A percentile compares a stretch with the other conserved stretches of the same genome.
Conservation (phyloP, 1,140 invertebrate genomes). For the Euglossa dilemma region DNA sequence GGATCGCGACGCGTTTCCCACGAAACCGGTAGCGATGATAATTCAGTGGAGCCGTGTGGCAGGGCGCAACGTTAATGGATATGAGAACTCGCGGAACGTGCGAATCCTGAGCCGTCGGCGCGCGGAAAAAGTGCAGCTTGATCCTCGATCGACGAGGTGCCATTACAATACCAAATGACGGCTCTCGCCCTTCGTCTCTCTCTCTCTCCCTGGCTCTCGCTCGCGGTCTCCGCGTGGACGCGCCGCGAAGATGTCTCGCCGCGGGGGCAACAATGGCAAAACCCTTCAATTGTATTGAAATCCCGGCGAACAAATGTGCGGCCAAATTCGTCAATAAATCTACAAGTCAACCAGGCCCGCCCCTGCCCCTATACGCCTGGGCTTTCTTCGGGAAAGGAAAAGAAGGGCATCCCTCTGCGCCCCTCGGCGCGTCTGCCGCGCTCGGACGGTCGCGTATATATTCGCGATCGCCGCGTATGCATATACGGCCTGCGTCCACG, state of each 20-base stretch:
- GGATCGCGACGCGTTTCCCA: not conserved
- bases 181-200: slow-evolving; percentile 3
- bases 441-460: slow-evolving; percentile 19
- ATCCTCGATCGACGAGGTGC: slow-evolving; percentile 57
- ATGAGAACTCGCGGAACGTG: slow-evolving; percentile 43
- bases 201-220: not conserved
- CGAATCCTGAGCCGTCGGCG: slow-evolving; percentile 27
- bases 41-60: not conserved
- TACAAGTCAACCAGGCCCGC: slow-evolving; percentile 71
- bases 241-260: slow-evolving; percentile 50
- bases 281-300: slow-evolving; percentile 79
- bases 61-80: slow-evolving; percentile 26
- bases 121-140: slow-evolving; percentile 5
- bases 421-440: slow-evolving; percentile 6
- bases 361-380: not conserved
- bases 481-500: slow-evolving; percentile 9
- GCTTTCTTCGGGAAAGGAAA: not conserved
- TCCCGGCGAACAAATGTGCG: slow-evolving; percentile 75
- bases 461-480: not conserved
- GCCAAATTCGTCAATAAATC: slow-evolving; percentile 79
- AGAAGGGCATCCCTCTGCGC: slow-evolving; percentile 8
- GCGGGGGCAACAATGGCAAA: slow-evolving; percentile 63
- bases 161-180: slow-evolving; percentile 76
- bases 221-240: slow-evolving; percentile 11
- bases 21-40: not conserved